Percentiles rank a stretch among this genome's conserved stretches.
Evolutionary conservation across 2,797 vertebrate species (phyloP).

Genomic region (Myiothlypis coronata): DNA sequence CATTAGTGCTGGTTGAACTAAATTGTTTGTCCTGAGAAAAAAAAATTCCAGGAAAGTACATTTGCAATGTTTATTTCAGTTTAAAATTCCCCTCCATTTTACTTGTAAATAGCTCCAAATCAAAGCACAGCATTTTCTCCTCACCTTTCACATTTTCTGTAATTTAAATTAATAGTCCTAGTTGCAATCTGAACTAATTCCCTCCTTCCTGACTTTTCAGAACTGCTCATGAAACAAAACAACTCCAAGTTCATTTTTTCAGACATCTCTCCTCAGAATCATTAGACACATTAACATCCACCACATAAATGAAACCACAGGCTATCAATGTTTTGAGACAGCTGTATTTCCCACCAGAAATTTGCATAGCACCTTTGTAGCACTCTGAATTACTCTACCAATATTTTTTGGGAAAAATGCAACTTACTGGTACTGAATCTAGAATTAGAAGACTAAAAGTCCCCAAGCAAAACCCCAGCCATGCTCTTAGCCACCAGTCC

Average conservation of each 20-base stretch:
- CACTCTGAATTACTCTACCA: not conserved
- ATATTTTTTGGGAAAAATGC: not conserved
- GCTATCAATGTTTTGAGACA: constrained; percentile 67
- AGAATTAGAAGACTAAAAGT: not conserved
- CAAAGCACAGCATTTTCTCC: constrained; percentile 53
- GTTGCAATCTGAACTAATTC: constrained; percentile 54
- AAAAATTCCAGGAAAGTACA: constrained; percentile 58
- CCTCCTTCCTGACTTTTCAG: constrained; percentile 58
- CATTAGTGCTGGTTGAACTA: constrained; percentile 19
- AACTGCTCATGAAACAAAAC: constrained; percentile 39
- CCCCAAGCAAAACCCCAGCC: not conserved
- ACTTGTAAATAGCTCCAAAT: constrained; percentile 66
- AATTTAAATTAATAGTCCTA: constrained; percentile 58
- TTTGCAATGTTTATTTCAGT: constrained; percentile 67
- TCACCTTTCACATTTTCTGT: constrained; percentile 41
- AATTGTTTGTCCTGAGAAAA: constrained; percentile 61
- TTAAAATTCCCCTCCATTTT: constrained; percentile 65
- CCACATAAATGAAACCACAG: constrained; percentile 69
- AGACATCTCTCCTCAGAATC: constrained; percentile 40
- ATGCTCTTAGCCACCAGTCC: not conserved
- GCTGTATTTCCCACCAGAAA: constrained; percentile 59
- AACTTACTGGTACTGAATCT: not conserved
- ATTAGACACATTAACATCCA: constrained; percentile 65
- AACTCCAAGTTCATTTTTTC: constrained; percentile 52
- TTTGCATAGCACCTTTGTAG: constrained; percentile 56